Evolutionary conservation across 1,140 invertebrate genomes (phyloP).

Genomic region (Drosophila kanapiae): DNA sequence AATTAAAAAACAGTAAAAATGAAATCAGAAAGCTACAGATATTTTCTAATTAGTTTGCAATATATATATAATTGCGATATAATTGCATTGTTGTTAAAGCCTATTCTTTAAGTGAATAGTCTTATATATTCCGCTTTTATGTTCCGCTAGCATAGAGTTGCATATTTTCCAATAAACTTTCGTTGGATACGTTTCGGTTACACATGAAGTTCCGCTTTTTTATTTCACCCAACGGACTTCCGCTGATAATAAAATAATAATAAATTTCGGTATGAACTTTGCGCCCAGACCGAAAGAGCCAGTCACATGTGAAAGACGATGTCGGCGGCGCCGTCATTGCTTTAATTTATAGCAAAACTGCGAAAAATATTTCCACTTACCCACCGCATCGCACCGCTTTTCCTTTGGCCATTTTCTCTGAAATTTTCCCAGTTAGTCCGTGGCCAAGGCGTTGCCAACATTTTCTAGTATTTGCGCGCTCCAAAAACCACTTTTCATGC

Average conservation of each 20-base stretch:
- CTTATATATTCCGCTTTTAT: too few relatives aligned
- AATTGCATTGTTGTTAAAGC: too few relatives aligned
- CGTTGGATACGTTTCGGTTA: slow-evolving; percentile 9
- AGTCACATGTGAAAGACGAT: slow-evolving; percentile 67
- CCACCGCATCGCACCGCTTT: slow-evolving; percentile 6
- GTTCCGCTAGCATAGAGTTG: background rate
- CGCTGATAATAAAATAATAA: slow-evolving; percentile 70
- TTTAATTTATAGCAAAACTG: slow-evolving; percentile 72
- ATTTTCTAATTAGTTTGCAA: too few relatives aligned
- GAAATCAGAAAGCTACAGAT: too few relatives aligned
- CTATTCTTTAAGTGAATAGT: too few relatives aligned
- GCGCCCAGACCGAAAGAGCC: slow-evolving; percentile 24
- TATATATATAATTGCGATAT: too few relatives aligned
- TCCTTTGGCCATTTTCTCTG: slow-evolving; percentile 19
- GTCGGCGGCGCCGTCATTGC: slow-evolving; percentile 47
- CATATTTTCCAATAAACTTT: slow-evolving; percentile 12
- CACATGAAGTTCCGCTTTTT: slow-evolving; percentile 20
- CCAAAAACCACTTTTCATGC: slow-evolving; percentile 80
- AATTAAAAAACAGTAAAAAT: too few relatives aligned
- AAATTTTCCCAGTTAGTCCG: slow-evolving; percentile 27
- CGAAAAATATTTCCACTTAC: slow-evolving; percentile 59
- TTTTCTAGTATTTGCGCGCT: slow-evolving; percentile 67
- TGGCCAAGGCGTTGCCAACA: slow-evolving; percentile 41
- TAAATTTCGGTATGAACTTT: slow-evolving; percentile 72
- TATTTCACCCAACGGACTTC: slow-evolving; percentile 37